These are phyloP conservation scores for Habropoda laboriosa DNA, from an alignment of 1,140 invertebrate genomes.

Conservation along the genomic window DNA sequence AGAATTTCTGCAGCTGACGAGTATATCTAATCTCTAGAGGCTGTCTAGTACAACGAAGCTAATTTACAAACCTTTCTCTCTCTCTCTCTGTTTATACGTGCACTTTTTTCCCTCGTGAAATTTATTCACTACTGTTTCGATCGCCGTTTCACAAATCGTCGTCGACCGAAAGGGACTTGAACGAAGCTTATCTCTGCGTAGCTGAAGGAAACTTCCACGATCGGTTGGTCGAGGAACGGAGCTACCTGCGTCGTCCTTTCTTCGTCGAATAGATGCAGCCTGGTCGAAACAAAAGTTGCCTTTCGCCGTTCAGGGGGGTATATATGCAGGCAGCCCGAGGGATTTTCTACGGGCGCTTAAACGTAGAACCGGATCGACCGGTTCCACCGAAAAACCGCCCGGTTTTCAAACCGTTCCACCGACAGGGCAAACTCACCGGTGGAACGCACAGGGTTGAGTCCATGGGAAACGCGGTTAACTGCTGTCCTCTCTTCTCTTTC, in stretches of 20 bases:
- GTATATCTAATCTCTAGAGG: too few species aligned
- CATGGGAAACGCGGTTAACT: conserved; percentile 79
- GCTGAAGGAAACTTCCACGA: accelerated
- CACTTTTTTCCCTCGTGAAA: not conserved
- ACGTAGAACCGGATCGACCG: conserved; percentile 73
- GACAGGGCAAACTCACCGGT: conserved; percentile 27
- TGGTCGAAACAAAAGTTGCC: conserved; percentile 73
- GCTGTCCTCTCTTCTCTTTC: conserved; percentile 57
- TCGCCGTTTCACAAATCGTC: too few species aligned
- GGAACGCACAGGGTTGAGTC: conserved; percentile 54
- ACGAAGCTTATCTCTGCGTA: not conserved
- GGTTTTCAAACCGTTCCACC: conserved; percentile 59
- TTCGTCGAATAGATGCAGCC: conserved; percentile 51
- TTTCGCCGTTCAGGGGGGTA: conserved; percentile 57
- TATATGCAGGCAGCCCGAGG: conserved; percentile 37
- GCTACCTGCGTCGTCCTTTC: conserved; percentile 25
- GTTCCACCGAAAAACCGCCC: conserved; percentile 76
- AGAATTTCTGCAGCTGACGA: too few species aligned
- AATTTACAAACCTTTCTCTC: too few species aligned
- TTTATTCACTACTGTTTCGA: not conserved
- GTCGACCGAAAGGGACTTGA: too few species aligned
- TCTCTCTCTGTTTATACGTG: too few species aligned
- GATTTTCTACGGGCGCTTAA: conserved; percentile 48
- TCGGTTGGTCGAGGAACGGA: not conserved
- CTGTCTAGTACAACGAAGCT: too few species aligned